Conservation (phyloP, 2,113 vertebrate genomes). For the Semnornis frantzii region DNA sequence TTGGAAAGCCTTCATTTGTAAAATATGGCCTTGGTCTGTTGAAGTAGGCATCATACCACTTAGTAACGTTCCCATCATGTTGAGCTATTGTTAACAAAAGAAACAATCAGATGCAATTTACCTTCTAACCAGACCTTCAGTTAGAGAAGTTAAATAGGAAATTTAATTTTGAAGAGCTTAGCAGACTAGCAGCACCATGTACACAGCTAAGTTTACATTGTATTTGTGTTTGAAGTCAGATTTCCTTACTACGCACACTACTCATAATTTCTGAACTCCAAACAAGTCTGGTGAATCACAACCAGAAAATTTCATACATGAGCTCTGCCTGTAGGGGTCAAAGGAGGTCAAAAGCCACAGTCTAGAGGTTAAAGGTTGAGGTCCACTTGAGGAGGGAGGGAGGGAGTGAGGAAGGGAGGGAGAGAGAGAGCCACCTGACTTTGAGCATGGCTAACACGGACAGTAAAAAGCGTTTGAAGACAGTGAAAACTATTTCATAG, state of each 20-base stretch:
- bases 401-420: too few species aligned
- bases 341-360: too few species aligned
- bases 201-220: not conserved
- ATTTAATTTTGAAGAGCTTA: not conserved
- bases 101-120: not conserved
- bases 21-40: slow-evolving; percentile 87
- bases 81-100: slow-evolving; percentile 79
- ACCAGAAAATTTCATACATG: not conserved
- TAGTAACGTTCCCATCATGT: slow-evolving; percentile 87
- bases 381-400: too few species aligned
- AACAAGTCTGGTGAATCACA: not conserved
- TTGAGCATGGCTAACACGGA: not conserved
- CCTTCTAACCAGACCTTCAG: not conserved
- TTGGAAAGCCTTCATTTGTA: slow-evolving; percentile 90
- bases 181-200: not conserved
- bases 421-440: not conserved
- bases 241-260: not conserved
- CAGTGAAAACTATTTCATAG: not conserved
- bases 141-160: not conserved
- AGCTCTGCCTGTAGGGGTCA: not conserved
- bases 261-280: not conserved
- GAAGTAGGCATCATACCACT: slow-evolving; percentile 90
- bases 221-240: not conserved
- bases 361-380: too few species aligned
- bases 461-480: not conserved